Percentiles rank a stretch among this genome's conserved stretches.
phyloP scores from a whole-genome alignment of 2,113 vertebrate species.

The Papio anubis region DNA sequence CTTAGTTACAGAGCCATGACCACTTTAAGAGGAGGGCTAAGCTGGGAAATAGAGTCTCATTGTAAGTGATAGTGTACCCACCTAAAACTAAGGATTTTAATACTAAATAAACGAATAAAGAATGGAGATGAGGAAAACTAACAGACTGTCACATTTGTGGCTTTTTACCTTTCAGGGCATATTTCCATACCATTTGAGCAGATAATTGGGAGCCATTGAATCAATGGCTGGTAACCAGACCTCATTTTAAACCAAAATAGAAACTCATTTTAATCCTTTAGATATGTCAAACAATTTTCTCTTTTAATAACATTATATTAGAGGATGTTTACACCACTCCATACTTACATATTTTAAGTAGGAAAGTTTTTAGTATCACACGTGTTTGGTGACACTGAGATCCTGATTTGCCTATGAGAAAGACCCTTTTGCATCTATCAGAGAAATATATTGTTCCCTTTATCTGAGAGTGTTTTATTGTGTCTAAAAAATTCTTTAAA shows the following conservation, averaged over 20 bases:
- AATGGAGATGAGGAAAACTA: background rate
- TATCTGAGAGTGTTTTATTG: background rate
- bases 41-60: background rate
- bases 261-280: background rate
- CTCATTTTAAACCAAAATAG: background rate
- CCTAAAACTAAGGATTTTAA: background rate
- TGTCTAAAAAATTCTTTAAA: slow-evolving; percentile 14
- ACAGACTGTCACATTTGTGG: background rate
- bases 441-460: background rate
- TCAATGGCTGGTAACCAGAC: background rate
- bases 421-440: background rate
- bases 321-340: background rate
- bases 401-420: background rate
- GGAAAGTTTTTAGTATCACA: background rate
- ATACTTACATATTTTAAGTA: background rate
- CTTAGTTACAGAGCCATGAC: background rate
- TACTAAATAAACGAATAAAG: background rate
- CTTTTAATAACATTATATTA: background rate
- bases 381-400: background rate
- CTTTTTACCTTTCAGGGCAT: background rate
- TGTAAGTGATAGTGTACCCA: background rate
- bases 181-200: background rate
- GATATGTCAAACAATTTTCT: background rate
- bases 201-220: background rate
- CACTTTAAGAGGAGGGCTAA: background rate